Base-by-base conservation (phyloP, 2,113 vertebrate genomes). In the Bothrops jararaca region DNA sequence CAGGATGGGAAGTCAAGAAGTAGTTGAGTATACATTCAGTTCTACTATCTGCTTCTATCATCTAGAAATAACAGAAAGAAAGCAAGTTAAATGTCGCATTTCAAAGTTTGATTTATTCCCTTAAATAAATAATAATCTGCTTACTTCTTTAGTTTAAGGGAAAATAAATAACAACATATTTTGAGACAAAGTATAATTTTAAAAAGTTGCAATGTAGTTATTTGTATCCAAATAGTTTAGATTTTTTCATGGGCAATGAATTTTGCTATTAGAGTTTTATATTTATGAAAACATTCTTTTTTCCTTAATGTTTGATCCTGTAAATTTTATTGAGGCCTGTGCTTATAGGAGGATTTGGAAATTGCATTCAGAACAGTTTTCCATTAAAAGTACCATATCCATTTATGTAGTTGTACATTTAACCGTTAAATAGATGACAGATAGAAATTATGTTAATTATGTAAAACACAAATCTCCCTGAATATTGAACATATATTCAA, bases 1-100 rank as follows among this genome's bases (percentile, higher is more conserved):
- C 91, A 22, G 92, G 90, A 20, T 54, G 34, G 39, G n/a, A 34
- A 52, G 0, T 24, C 94, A 90, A 29, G 58, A 58, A 89, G n/a
- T 88, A 56, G 34, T 94, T 88, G 0, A 91, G 85, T 93, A 1
- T 45, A 93, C 89, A 93, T 95, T 52, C 34, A 94, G 88, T 0
- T 88, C 85, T 90, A 93, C 53, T 88, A 57, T 88, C 95, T 93
- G 89, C 69, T 18, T 64, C 94, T 86, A 91, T 53, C 91, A 91
- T 93, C 97, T 98, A 48, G 23, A 95, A 96, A 94, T 52, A 89
- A 88, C 94, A 87, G 74, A 4, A 45, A 90, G 50, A 20, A 89
- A 90, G 50, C 34, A 18, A n/a, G 12, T 5, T 90, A 60, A 85
- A 15, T 39, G 20, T 9, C 22, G 12, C 26, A 85, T 5, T 86